Evolutionary conservation across 1,140 invertebrate genomes (phyloP).

Genomic region (Bursaphelenchus mucronatus): DNA sequence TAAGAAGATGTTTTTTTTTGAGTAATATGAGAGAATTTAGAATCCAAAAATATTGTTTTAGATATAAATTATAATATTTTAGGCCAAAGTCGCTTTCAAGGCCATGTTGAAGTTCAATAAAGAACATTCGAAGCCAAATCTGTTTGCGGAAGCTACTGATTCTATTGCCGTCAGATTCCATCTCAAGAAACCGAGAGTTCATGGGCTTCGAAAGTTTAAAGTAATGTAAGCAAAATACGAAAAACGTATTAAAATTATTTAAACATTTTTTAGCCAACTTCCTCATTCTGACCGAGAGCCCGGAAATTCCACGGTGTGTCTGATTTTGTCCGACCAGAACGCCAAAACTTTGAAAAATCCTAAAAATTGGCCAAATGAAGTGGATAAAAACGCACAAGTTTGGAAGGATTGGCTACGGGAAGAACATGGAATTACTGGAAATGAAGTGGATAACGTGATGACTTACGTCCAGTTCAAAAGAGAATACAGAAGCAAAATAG

Average conservation of each 20-base stretch:
- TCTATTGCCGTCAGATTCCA: conserved; percentile 2
- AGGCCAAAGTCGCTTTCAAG: conserved; percentile 2
- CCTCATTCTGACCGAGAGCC: conserved; percentile 34
- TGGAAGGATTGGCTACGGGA: conserved; percentile 42
- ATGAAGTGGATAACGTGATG: conserved; percentile 35
- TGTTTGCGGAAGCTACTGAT: conserved; percentile 30
- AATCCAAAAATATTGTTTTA: background rate
- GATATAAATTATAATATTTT: background rate
- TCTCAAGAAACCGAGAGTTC: background rate
- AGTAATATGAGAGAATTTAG: too few relatives aligned
- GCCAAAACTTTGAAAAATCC: conserved; percentile 15
- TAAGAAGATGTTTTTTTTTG: too few relatives aligned
- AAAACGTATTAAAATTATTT: background rate
- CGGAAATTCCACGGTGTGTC: conserved; percentile 36
- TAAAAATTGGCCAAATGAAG: conserved; percentile 37
- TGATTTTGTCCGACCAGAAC: conserved; percentile 45
- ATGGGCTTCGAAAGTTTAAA: conserved; percentile 10
- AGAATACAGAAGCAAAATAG: conserved; percentile 29
- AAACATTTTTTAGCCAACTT: conserved; percentile 31
- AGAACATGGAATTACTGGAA: conserved; percentile 29
- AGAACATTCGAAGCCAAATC: conserved; percentile 19
- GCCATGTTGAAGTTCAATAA: conserved; percentile 8
- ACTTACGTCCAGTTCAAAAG: conserved; percentile 34
- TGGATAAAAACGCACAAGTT: conserved; percentile 39
- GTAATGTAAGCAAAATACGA: conserved; percentile 30